phyloP scores from a whole-genome alignment of 2,888 invertebrate species.

The Podabrus alpinus region DNA sequence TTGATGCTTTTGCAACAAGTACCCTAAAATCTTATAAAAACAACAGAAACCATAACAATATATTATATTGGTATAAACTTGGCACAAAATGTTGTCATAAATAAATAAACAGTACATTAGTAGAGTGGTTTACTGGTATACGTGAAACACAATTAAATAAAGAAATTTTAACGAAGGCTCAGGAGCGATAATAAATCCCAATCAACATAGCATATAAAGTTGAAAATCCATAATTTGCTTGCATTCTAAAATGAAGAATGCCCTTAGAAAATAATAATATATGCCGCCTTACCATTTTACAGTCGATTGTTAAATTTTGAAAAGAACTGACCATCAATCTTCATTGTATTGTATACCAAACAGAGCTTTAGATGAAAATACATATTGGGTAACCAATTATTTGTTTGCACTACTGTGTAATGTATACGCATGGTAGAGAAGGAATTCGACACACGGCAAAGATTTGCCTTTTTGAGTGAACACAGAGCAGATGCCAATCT shows the following conservation, averaged over 20 bases:
- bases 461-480: slow-evolving; percentile 16
- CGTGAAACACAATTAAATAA: not conserved
- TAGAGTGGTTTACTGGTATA: too few species aligned
- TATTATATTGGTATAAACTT: not conserved
- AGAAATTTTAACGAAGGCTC: not conserved
- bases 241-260: slow-evolving; percentile 1
- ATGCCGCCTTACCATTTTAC: slow-evolving; percentile 25
- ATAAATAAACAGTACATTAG: not conserved
- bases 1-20: not conserved
- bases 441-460: slow-evolving; percentile 26
- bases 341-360: not conserved
- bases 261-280: slow-evolving; percentile 5
- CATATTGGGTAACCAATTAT: not conserved
- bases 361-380: not conserved
- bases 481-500: slow-evolving; percentile 12
- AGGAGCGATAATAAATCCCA: not conserved
- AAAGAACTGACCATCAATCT: slow-evolving; percentile 22
- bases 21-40: not conserved
- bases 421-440: slow-evolving; percentile 12
- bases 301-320: slow-evolving; percentile 20
- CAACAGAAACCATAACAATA: not conserved
- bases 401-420: slow-evolving; percentile 10
- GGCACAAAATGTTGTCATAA: not conserved
- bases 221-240: not conserved
- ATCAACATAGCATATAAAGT: not conserved